Conservation (phyloP, 2,113 vertebrate genomes). For the Oenanthe oenanthe region DNA sequence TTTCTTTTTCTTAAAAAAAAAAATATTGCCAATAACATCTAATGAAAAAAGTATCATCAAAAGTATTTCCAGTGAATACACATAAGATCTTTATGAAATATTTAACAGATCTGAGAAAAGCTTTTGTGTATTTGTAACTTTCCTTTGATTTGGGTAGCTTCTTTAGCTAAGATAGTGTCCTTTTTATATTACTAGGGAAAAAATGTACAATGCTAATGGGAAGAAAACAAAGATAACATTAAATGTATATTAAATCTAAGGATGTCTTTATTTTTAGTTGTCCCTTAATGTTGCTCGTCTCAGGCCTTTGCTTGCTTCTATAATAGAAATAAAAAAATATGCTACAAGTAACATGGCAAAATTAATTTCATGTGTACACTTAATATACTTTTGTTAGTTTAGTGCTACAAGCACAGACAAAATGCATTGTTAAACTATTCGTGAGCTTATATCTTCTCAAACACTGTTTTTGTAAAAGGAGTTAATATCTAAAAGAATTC, state of each 20-base stretch:
- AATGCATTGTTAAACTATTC: neutral
- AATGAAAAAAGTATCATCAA: neutral
- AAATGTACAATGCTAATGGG: neutral
- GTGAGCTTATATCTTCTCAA: neutral
- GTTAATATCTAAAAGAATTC: neutral
- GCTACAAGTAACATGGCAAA: neutral
- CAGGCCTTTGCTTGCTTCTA: neutral
- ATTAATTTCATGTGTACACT: neutral
- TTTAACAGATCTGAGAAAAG: neutral
- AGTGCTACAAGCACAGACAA: neutral
- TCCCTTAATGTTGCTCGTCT: neutral
- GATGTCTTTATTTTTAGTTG: neutral
- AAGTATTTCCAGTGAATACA: neutral
- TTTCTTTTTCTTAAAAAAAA: too few species aligned
- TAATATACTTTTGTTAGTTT: neutral
- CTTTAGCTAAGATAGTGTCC: neutral
- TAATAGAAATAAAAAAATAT: neutral
- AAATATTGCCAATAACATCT: neutral
- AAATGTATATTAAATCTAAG: neutral
- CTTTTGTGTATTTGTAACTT: neutral
- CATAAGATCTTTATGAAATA: neutral
- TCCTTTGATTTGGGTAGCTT: neutral
- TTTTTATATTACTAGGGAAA: neutral
- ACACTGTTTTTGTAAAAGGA: neutral
- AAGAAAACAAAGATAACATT: neutral